Base-by-base conservation (phyloP, 2,113 vertebrate genomes). In the Rhizomys pruinosus region DNA sequence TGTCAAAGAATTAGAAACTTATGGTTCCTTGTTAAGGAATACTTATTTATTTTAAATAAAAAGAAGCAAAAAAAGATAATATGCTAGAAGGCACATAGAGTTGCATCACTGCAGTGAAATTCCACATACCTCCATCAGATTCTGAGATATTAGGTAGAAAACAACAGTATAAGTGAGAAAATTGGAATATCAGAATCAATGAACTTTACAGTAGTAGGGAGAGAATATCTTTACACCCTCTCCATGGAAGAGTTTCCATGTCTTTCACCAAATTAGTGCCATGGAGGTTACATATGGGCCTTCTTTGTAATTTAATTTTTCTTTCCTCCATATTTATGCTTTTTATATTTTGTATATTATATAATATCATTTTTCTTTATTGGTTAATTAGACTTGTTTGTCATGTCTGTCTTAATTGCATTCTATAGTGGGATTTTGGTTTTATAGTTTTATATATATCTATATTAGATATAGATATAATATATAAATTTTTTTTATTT, bases 251-350 rank as follows among this genome's bases (percentile, higher is more conserved):
- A 8, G 44, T 10, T 61, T 91, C 34, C 5, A 23, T 42, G 69
- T 85, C 39, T 63, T 20, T n/a, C n/a, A 84, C 92, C 77, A 66
- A 7, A 47, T 85, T 77, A 91, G 16, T 89, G 59, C 6, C 22
- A 55, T 37, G 13, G 16, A 81, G 7, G 11, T 85, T 88, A 34
- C 63, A 47, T 1, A 34, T 77, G 39, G 23, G 77, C 12, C 63
- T 81, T 72, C 29, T 77, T 89, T 77, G 11, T 85, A 87, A 34
- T 89, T 91, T 78, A n/a, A n/a, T n/a, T n/a, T n/a, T 55, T 69
- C 10, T 78, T 84, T 92, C 13, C 15, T 89, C 25, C 79, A 8
- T 84, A n/a, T 92, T 90, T 90, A 29, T 81, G 12, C 39, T 72
- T 92, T 92, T 80, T 90, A 9, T 85, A 57, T 34, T 79, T 15